These are phyloP conservation scores for Phrynocephalus forsythii DNA, from an alignment of 2,797 vertebrate genomes.

Conservation along the genomic window DNA sequence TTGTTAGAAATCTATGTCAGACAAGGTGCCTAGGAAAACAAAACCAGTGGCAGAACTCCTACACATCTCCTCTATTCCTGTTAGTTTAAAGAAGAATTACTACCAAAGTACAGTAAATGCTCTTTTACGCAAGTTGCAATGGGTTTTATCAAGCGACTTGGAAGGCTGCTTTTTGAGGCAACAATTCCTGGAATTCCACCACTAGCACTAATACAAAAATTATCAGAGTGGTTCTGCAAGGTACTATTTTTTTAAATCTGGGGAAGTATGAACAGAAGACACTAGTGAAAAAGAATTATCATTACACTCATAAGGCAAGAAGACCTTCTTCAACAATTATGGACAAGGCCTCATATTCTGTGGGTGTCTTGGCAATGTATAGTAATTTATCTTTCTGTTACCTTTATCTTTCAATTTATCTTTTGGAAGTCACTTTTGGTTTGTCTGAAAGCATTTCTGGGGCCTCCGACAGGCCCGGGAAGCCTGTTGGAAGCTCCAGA, in stretches of 20 bases:
- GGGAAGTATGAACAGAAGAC: not conserved
- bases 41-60: not conserved
- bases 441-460: too few relatives aligned
- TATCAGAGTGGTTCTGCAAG: not conserved
- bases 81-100: not conserved
- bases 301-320: not conserved
- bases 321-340: not conserved
- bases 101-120: not conserved
- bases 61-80: not conserved
- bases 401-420: too few relatives aligned
- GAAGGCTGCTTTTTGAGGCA: too few relatives aligned
- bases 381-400: too few relatives aligned
- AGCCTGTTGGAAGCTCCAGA: too few relatives aligned
- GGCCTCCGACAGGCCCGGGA: too few relatives aligned
- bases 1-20: conserved; percentile 5
- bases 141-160: not conserved
- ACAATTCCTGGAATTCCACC: not conserved
- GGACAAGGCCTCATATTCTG: not conserved
- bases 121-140: not conserved
- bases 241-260: not conserved
- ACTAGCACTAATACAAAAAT: too few relatives aligned
- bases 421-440: too few relatives aligned
- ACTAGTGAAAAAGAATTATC: not conserved
- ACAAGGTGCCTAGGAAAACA: not conserved
- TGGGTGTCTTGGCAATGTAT: too few relatives aligned